Percentiles rank a stretch among this genome's conserved stretches.
phyloP scores from a whole-genome alignment of 2,113 vertebrate genomes.

The Hirundichthys speculiger region DNA sequence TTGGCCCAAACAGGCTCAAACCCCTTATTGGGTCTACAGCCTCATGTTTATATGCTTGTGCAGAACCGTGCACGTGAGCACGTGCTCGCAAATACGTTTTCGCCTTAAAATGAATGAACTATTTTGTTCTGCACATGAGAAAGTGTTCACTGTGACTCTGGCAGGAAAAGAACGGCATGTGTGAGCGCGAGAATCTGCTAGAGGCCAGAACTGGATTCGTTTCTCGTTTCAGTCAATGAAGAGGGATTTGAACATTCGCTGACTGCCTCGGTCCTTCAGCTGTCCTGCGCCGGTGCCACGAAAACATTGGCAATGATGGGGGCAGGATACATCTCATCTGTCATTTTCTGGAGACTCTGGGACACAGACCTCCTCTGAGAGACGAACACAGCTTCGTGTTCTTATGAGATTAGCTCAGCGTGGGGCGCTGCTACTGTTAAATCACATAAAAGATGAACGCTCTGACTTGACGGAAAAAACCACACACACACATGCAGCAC shows the following conservation, averaged over 20 bases:
- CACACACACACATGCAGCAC: background rate
- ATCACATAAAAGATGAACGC: constrained; percentile 37
- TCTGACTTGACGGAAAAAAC: constrained; percentile 29
- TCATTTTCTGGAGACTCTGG: constrained; percentile 26
- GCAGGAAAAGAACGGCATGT: constrained; percentile 31
- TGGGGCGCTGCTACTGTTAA: constrained; percentile 38
- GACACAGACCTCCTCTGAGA: constrained; percentile 38
- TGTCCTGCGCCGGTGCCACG: constrained; percentile 18
- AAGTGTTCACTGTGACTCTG: constrained; percentile 49
- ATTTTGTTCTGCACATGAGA: constrained; percentile 40
- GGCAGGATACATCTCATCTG: constrained; percentile 36
- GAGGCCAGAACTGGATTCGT: constrained; percentile 31
- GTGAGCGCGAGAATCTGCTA: background rate
- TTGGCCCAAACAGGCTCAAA: constrained; percentile 60
- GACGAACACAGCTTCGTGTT: constrained; percentile 42
- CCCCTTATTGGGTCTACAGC: constrained; percentile 51
- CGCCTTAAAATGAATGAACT: constrained; percentile 38
- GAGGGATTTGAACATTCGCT: constrained; percentile 45
- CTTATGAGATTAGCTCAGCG: constrained; percentile 50
- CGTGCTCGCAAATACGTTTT: too few species aligned
- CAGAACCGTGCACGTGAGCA: background rate
- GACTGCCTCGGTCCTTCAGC: constrained; percentile 36
- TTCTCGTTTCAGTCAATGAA: constrained; percentile 49
- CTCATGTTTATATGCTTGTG: constrained; percentile 8
- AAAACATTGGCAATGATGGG: constrained; percentile 41